Conservation (phyloP, 2,888 invertebrate species). For the Nematopogon swammerdamellus region DNA sequence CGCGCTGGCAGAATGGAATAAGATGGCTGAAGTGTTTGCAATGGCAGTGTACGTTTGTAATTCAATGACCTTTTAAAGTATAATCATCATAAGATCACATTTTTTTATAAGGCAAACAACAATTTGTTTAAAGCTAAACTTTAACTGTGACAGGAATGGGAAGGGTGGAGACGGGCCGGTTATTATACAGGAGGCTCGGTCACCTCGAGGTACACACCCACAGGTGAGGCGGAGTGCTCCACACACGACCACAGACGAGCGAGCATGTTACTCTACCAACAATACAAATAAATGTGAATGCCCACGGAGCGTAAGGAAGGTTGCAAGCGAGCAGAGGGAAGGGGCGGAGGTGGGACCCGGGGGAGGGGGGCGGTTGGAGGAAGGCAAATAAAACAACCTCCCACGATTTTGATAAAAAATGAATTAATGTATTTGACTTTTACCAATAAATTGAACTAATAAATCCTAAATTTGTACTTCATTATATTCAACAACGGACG, state of each 20-base stretch:
- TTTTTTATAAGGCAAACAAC: constrained; percentile 57
- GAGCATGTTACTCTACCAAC: too few relatives aligned
- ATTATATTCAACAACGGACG: constrained; percentile 35
- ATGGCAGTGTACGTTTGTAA: background rate
- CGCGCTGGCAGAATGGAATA: too few relatives aligned
- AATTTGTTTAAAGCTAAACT: constrained; percentile 52
- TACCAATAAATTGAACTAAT: constrained; percentile 14
- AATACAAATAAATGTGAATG: too few relatives aligned
- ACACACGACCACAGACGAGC: too few relatives aligned
- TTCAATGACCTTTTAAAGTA: constrained; percentile 9
- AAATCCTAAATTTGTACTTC: constrained; percentile 47
- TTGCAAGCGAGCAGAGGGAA: too few relatives aligned
- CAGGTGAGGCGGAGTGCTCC: too few relatives aligned
- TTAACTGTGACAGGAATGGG: constrained; percentile 16
- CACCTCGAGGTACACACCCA: too few relatives aligned
- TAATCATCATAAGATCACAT: constrained; percentile 55
- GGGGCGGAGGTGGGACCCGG: too few relatives aligned
- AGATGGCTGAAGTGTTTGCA: background rate
- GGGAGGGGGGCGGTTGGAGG: too few relatives aligned
- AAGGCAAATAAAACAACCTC: background rate
- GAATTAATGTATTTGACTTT: background rate
- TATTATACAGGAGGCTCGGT: too few relatives aligned
- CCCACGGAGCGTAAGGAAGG: too few relatives aligned
- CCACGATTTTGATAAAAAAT: background rate
- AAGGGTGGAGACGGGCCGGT: too few relatives aligned